Evolutionary conservation across 2,797 vertebrate species (phyloP).

Genomic region (Spheniscus humboldti): DNA sequence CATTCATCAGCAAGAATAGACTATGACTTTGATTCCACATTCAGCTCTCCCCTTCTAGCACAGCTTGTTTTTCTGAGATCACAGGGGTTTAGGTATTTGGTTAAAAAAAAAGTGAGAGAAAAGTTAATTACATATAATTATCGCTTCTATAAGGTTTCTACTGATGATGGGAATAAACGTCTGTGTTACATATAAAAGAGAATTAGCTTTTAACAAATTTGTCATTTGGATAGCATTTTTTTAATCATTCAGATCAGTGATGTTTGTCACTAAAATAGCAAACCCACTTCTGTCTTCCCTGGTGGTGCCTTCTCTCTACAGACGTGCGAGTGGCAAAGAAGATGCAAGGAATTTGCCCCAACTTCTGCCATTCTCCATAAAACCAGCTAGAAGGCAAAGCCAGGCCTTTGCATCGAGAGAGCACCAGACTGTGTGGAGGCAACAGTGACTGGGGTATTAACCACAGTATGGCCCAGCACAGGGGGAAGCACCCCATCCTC

Average conservation of each 20-base stretch:
- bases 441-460: accelerated
- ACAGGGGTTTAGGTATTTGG: not conserved
- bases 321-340: not conserved
- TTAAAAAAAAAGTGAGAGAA: constrained; percentile 9
- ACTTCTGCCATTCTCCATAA: not conserved
- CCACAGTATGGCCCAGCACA: accelerated
- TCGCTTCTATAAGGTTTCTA: not conserved
- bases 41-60: not conserved
- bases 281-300: not conserved
- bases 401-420: not conserved
- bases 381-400: not conserved
- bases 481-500: not conserved
- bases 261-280: not conserved
- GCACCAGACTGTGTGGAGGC: not conserved
- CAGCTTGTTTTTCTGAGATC: not conserved
- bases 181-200: not conserved
- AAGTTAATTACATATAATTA: constrained; percentile 47
- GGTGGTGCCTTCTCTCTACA: not conserved
- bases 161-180: not conserved
- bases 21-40: not conserved
- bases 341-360: not conserved
- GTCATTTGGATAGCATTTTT: not conserved
- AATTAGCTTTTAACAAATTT: not conserved
- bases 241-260: not conserved
- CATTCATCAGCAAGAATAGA: not conserved